A percentile compares a stretch with the other conserved stretches of the same genome.
phyloP scores from a whole-genome alignment of 30 jellyfish, hydroid and myxozoan genomes.

The Hydractinia symbiolongicarpus region DNA sequence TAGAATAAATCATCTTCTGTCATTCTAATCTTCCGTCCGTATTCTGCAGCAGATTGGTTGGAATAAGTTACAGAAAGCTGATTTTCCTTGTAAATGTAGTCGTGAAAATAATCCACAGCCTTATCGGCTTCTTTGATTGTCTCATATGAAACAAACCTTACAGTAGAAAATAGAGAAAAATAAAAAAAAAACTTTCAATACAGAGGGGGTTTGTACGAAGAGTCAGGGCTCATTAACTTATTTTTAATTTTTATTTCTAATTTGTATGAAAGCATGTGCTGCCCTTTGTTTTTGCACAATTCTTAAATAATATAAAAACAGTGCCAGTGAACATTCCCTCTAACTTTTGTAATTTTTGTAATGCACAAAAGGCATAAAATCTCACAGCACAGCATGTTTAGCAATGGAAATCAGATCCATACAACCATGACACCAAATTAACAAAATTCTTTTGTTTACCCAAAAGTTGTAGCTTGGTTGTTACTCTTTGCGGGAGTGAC shows the following conservation, averaged over 20 bases:
- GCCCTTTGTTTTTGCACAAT: no score
- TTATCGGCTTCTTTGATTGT: slow-evolving; percentile 1
- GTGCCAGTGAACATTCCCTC: no score
- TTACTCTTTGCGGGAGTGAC: slow-evolving; percentile 9
- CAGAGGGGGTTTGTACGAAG: background rate
- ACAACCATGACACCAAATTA: no score
- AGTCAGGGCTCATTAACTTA: background rate
- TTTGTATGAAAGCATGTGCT: no score
- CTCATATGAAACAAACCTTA: slow-evolving; percentile 14
- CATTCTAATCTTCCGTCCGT: background rate
- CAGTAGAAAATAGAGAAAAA: background rate
- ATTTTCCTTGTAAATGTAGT: background rate
- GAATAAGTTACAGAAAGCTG: background rate
- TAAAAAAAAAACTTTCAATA: no score
- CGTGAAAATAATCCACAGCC: slow-evolving; percentile 10
- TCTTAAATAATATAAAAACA: no score
- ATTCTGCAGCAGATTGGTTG: background rate
- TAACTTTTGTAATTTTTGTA: no score
- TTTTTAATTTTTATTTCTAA: no score
- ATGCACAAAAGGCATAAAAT: no score
- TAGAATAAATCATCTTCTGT: slow-evolving; percentile 19
- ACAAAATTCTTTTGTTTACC: background rate
- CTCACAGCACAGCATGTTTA: no score
- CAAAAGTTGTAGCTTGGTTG: slow-evolving; percentile 25
- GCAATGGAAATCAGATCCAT: no score